Base-by-base conservation (phyloP, 2,888 invertebrate species). In the Drosophila mulleri region DNA sequence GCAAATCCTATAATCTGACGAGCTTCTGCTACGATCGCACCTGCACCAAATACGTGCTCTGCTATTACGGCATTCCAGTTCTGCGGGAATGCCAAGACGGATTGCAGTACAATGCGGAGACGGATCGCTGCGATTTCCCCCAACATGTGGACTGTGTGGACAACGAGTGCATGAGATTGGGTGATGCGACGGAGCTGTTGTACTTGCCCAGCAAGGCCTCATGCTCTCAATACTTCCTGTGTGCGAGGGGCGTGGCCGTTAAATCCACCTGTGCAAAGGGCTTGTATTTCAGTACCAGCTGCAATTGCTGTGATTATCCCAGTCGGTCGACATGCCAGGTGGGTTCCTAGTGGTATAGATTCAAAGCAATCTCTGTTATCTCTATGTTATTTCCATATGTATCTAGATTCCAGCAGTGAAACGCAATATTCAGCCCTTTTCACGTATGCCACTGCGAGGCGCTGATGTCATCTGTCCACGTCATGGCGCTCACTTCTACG, bases 91-190 rank as follows among this genome's bases (percentile, higher is more conserved):
- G 92, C 41, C 65, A 74, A 0, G 92, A 92, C 67, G 89, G 88
- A 2, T 68, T 92, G 3, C 92, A 92, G 45, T 92, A 89, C 58
- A 92, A 92, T 73, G 45, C 78, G 0, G 66, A 72, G 1, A 91
- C 92, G 7, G 88, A 90, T 78, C 92, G 91, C n/a, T 92, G 92
- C 45, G 93, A 92, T 74, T 90, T 80, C 39, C 67, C 93, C 0
- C 77, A 88, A 56, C 79, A 83, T 66, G 92, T 92, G 2, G 91
- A 92, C 65, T 92, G 92, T 68, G 86, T 88, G 26, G 86, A 86
- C 32, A 87, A 90, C 64, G 64, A 90, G 72, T 92, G 92, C 35
- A 86, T 79, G 47, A 77, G 83, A 39, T 75, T 84, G 45, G 78
- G 78, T 59, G 76, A 90, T 63, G 75, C 75, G 11, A 60, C 74